Evolutionary conservation across 2,888 invertebrate genomes (phyloP).

Genomic region (Acleris literana): DNA sequence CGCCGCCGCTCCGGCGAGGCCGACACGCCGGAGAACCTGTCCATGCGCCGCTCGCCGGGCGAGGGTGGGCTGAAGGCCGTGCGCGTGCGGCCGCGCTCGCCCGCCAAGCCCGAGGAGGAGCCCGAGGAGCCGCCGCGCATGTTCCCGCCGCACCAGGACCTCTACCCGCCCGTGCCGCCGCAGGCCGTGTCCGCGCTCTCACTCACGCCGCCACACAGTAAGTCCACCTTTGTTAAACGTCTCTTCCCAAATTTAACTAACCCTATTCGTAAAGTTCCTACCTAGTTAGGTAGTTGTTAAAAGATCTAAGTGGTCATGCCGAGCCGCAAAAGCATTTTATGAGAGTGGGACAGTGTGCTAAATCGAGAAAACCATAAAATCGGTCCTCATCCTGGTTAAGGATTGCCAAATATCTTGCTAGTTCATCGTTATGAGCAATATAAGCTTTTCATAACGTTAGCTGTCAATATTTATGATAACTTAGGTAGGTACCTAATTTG

Average conservation of each 20-base stretch:
- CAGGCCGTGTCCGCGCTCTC: slow-evolving; percentile 89
- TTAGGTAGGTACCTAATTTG: too few relatives aligned
- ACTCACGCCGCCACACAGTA: slow-evolving; percentile 92
- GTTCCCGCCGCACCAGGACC: slow-evolving; percentile 84
- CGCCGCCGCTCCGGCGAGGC: slow-evolving; percentile 91
- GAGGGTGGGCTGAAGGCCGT: slow-evolving; percentile 69
- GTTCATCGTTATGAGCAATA: too few relatives aligned
- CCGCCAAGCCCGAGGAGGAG: slow-evolving; percentile 72
- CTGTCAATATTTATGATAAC: neutral
- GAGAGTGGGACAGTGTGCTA: too few relatives aligned
- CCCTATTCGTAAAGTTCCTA: too few relatives aligned
- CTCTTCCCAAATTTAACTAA: neutral
- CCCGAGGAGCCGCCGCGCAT: slow-evolving; percentile 79
- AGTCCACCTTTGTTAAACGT: slow-evolving; percentile 63
- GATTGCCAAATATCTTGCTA: too few relatives aligned
- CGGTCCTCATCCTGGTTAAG: too few relatives aligned
- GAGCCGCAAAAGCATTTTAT: too few relatives aligned
- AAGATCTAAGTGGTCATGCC: neutral
- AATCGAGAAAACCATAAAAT: too few relatives aligned
- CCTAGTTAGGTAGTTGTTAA: neutral
- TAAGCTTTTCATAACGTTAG: too few relatives aligned
- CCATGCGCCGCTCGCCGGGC: slow-evolving; percentile 81
- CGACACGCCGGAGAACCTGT: slow-evolving; percentile 84
- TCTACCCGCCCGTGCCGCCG: slow-evolving; percentile 87
- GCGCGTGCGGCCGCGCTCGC: slow-evolving; percentile 69